These are phyloP conservation scores for Leucosticte australis DNA, from an alignment of 2,113 vertebrate genomes.

Conservation along the genomic window DNA sequence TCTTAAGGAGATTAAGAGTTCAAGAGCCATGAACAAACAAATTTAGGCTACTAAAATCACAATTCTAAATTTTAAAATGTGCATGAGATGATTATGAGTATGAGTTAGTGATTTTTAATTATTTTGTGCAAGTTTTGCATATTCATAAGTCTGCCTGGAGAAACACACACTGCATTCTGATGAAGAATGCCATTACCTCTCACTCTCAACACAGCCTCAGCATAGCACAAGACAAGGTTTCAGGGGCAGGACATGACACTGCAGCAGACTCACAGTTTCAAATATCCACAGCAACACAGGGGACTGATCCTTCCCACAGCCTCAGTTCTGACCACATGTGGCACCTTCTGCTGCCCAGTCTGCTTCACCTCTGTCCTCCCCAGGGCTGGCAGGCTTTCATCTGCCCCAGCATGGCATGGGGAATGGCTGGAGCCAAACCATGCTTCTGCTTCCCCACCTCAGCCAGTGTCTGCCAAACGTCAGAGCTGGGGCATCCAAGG, in stretches of 20 bases:
- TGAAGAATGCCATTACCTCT: not conserved
- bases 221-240: not conserved
- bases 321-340: not conserved
- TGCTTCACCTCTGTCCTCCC: not conserved
- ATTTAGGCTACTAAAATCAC: slow-evolving; percentile 5
- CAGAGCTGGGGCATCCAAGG: not conserved
- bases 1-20: slow-evolving; percentile 46
- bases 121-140: slow-evolving; percentile 45
- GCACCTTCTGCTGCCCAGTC: not conserved
- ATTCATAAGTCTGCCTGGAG: slow-evolving; percentile 42
- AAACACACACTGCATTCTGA: slow-evolving; percentile 2
- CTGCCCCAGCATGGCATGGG: rapidly evolving
- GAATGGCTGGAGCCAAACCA: not conserved
- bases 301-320: not conserved
- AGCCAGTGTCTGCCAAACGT: not conserved
- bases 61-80: slow-evolving; percentile 13
- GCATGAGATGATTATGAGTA: slow-evolving; percentile 28
- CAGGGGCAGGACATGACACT: not conserved
- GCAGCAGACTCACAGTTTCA: not conserved
- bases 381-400: not conserved
- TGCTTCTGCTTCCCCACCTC: not conserved
- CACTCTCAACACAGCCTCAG: not conserved
- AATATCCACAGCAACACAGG: not conserved
- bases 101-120: slow-evolving; percentile 53
- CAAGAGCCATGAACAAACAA: slow-evolving; percentile 37